These are phyloP conservation scores for Hemicrepidius hirtus DNA, from an alignment of 2,888 invertebrate species.

Conservation along the genomic window DNA sequence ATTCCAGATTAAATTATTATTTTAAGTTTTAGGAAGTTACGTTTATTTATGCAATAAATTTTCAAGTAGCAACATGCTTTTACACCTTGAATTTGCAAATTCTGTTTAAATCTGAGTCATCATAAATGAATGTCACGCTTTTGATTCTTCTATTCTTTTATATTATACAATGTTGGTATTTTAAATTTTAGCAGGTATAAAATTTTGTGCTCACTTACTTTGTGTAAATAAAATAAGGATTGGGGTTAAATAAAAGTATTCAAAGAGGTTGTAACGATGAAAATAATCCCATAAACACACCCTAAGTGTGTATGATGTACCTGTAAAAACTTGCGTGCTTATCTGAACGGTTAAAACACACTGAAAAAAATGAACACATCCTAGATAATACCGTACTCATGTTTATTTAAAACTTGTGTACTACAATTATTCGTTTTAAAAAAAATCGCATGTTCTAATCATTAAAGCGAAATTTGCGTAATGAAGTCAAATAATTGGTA, in stretches of 20 bases:
- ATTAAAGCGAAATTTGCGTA: too few relatives aligned
- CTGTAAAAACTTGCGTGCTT: conserved; percentile 12
- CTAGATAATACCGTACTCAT: not conserved
- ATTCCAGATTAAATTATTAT: not conserved
- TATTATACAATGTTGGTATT: not conserved
- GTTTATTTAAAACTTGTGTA: too few relatives aligned
- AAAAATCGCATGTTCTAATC: too few relatives aligned
- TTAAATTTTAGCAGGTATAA: too few relatives aligned
- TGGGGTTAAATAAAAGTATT: not conserved
- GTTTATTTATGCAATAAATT: too few relatives aligned
- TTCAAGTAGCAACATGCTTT: too few relatives aligned
- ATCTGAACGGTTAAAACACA: not conserved
- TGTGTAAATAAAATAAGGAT: not conserved
- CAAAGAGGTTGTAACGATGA: too few relatives aligned
- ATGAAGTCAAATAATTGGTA: not conserved
- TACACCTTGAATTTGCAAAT: conserved; percentile 9
- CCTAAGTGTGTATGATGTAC: conserved; percentile 2
- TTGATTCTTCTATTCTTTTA: conserved; percentile 10
- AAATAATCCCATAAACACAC: too few relatives aligned
- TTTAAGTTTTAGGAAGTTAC: too few relatives aligned
- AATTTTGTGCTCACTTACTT: too few relatives aligned
- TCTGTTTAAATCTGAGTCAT: conserved; percentile 24
- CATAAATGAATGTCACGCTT: conserved; percentile 9
- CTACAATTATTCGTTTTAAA: too few relatives aligned
- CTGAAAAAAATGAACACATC: conserved; percentile 16